Evolutionary conservation across 2,888 invertebrate species (phyloP), one percentile per base, ranked within the genome.

Genomic region (Hesperia comma): DNA sequence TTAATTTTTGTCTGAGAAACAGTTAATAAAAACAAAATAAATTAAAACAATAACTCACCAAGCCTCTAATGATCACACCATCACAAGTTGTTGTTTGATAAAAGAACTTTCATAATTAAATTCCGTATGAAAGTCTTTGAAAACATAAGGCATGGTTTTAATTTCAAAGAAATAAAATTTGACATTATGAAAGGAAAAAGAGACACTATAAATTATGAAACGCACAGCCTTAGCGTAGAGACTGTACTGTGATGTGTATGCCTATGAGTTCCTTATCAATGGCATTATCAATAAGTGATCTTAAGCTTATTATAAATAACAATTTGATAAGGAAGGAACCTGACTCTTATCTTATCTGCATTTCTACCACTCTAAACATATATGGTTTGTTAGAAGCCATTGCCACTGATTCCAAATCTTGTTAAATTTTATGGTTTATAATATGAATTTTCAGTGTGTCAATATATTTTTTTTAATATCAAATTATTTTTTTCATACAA

Each of bases 1-100:
- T 99, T 90, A 99, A 93, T 94, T 99, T 99, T 94, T 99, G 99
- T 94, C 98, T 98, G 94, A 82, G 86, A 95, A 94, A 71, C 75
- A 74, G 70, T 75, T 79, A 71, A 74, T 71, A 79, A 72, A 74
- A 70, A 75, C 75, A 71, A 71, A 68, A 72, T 62, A 74, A 69
- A 71, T 67, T 56, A 69, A 70, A 62, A 57, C 49, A 21, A 33
- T 69, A 64, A 83, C 90, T 90, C 76, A 92, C 92, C 90, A 86
- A 82, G 77, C 80, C 82, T 78, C 73, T 68, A 71, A 73, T 72
- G 74, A 73, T 68, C 72, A 71, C 68, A 77, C 78, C 73, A 84
- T 91, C 92, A 92, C 86, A 90, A 87, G 79, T 77, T 81, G 77
- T 79, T 78, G 72, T 79, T 84, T 61, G 71, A 77, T 78, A 85